Base-by-base conservation (phyloP, 2,888 invertebrate species). In the Synanthedon myopaeformis region DNA sequence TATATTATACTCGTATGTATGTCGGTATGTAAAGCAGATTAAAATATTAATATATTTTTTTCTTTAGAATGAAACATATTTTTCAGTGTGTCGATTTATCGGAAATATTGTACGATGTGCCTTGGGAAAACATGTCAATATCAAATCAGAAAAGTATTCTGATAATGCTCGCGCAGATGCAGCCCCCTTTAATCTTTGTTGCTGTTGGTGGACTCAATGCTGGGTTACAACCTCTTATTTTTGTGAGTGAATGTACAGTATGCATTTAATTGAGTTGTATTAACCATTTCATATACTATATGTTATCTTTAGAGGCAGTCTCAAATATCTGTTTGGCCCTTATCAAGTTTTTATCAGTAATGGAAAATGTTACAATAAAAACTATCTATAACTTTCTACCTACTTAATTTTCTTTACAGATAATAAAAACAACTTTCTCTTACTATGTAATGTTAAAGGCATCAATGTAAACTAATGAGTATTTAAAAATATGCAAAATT, bases 91-190 rank as follows among this genome's bases (percentile, higher is more conserved):
- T 64, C n/a, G 66, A 67, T 28, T 58, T 74, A 52, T 58, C 70
- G 0, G 63, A 62, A 4, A 52, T 64, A 1, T 56, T 72, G 4
- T 74, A 73, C 41, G 55, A 49, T 6, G 59, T 73, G 8, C 62
- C 63, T 1, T 74, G 74, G 74, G 65, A 74, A 52, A 57, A 57
- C 3, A 70, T 71, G 74, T 61, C 66, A 0, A 35, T 70, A 41
- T 23, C 60, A 0, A 71, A 72, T 57, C 65, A 70, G 52, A 72
- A 70, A 49, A 59, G 61, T 14, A 58, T 71, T 0, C 49, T 67
- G 35, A 56, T 70, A 49, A 51, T 71, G 3, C 54, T 72, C 4
- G 56, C 60, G 19, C 65, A 66, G 52, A 60, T 64, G 1, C 73
- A 72, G 51, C 64, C 63, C 0, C 49, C 56, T 4, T 54, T 73